Percentiles rank a stretch among this genome's conserved stretches.
phyloP scores from a whole-genome alignment of 1,140 invertebrate genomes.

The Drosophila insularis region DNA sequence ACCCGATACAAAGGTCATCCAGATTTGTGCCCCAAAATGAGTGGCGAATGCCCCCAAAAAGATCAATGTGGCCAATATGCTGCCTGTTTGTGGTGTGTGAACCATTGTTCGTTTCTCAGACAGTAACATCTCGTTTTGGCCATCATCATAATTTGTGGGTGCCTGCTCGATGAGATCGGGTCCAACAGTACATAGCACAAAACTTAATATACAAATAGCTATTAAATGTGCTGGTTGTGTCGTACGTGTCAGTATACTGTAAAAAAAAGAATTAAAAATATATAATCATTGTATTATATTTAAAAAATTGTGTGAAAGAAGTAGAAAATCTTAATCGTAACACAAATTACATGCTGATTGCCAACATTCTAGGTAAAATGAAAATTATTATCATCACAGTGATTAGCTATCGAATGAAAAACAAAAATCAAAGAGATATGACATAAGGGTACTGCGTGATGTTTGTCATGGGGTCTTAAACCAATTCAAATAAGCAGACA shows the following conservation, averaged over 20 bases:
- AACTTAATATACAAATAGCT: slow-evolving; percentile 85
- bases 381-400: no score
- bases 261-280: slow-evolving; percentile 34
- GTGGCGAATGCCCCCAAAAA: slow-evolving; percentile 89
- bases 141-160: slow-evolving; percentile 38
- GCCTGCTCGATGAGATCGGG: slow-evolving; percentile 82
- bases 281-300: background rate
- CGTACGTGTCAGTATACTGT: slow-evolving; percentile 87
- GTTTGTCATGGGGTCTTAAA: no score
- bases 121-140: slow-evolving; percentile 55
- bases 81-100: slow-evolving; percentile 11
- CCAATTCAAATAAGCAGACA: no score
- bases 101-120: slow-evolving; percentile 9
- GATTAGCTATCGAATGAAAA: no score
- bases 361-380: no score
- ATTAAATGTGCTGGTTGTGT: slow-evolving; percentile 90
- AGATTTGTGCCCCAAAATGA: slow-evolving; percentile 92
- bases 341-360: no score
- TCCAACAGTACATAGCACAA: slow-evolving; percentile 85
- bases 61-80: slow-evolving; percentile 83
- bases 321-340: background rate
- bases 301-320: background rate
- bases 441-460: no score
- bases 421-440: no score
- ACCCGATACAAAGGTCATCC: slow-evolving; percentile 95